Conservation (phyloP, 2,888 invertebrate genomes). For the Helleia helle region DNA sequence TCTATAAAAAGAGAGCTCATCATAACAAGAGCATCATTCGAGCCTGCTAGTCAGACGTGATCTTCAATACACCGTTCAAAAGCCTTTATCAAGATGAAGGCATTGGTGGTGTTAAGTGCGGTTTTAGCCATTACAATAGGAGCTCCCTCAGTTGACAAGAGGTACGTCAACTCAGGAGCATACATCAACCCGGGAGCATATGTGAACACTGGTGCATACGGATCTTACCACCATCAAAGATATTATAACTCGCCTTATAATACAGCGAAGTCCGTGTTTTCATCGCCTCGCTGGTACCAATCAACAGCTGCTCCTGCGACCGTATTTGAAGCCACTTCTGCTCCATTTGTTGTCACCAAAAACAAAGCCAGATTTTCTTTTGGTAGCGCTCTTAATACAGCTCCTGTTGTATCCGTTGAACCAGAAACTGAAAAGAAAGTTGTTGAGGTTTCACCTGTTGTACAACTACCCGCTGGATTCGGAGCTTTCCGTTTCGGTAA, state of each 20-base stretch:
- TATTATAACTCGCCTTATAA: constrained; percentile 4
- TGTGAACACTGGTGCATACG: background rate
- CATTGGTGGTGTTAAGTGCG: constrained; percentile 58
- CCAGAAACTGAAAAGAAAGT: background rate
- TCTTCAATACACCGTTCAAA: constrained; percentile 35
- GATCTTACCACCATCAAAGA: background rate
- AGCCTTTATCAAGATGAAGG: constrained; percentile 54
- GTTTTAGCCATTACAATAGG: constrained; percentile 33
- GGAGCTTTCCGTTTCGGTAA: constrained; percentile 1
- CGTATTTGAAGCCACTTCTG: constrained; percentile 17
- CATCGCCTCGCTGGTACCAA: constrained; percentile 23
- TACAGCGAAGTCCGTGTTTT: constrained; percentile 18
- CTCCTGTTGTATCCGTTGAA: background rate
- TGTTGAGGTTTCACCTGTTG: background rate
- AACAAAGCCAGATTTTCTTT: background rate
- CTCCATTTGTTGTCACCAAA: background rate
- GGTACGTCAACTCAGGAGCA: background rate
- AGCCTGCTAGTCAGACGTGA: constrained; percentile 40
- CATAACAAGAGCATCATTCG: constrained; percentile 19
- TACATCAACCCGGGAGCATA: background rate
- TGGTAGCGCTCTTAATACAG: background rate
- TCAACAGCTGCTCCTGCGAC: constrained; percentile 7
- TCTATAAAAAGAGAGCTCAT: constrained; percentile 48
- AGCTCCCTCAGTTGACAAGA: constrained; percentile 14
- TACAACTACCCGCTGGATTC: constrained; percentile 1